phyloP scores from a whole-genome alignment of 2,113 vertebrate genomes.

The Mastomys natalensis region DNA sequence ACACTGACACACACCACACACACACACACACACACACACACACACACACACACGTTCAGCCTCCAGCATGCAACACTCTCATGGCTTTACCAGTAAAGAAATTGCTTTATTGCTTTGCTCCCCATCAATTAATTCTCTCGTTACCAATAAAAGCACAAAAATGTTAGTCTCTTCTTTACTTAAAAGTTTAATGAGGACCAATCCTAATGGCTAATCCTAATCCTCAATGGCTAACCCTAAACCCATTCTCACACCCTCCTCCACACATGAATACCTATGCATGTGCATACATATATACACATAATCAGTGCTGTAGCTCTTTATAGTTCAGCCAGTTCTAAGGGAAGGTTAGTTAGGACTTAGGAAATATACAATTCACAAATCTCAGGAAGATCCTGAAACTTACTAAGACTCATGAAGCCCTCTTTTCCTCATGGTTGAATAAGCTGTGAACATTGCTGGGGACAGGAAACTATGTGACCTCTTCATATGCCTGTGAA shows the following conservation, averaged over 20 bases:
- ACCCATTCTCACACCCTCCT: too few relatives aligned
- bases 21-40: too few relatives aligned
- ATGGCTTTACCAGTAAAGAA: background rate
- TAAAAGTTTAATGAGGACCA: background rate
- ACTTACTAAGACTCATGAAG: background rate
- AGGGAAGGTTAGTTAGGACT: background rate
- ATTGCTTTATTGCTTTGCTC: background rate
- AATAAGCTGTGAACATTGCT: background rate
- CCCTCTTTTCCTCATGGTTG: background rate
- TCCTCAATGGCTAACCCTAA: background rate
- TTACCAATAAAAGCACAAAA: background rate
- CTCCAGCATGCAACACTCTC: background rate
- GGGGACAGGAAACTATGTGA: background rate
- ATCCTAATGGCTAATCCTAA: background rate
- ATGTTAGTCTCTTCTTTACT: background rate
- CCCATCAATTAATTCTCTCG: background rate
- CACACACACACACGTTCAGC: background rate
- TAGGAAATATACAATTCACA: background rate
- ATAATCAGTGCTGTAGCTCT: background rate
- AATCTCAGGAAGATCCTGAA: background rate
- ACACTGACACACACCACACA: background rate
- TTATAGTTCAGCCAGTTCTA: too few relatives aligned
- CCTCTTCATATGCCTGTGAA: background rate
- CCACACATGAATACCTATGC: rapidly evolving
- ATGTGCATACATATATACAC: rapidly evolving